Conservation (phyloP, 2,113 vertebrate genomes). For the Gasterosteus aculeatus region DNA sequence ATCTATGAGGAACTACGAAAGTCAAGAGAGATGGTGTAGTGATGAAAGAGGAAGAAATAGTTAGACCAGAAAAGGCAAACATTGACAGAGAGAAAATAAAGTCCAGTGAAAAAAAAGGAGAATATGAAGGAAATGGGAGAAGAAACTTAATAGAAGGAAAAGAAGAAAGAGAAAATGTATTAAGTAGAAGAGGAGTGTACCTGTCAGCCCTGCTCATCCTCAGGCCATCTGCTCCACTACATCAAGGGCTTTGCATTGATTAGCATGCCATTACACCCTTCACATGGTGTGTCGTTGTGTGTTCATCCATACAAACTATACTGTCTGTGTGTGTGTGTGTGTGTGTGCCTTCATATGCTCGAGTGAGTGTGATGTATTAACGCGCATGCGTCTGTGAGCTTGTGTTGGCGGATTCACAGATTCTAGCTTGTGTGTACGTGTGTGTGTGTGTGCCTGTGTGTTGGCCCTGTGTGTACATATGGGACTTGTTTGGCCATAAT, state of each 20-base stretch:
- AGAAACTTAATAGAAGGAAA: constrained; percentile 18
- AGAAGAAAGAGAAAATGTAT: constrained; percentile 25
- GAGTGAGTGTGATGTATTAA: constrained; percentile 47
- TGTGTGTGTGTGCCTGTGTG: constrained; percentile 25
- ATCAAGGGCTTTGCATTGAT: constrained; percentile 74
- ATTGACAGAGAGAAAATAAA: constrained; percentile 50
- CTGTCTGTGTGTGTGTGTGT: constrained; percentile 26
- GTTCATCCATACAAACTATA: constrained; percentile 44
- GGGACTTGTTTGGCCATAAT: constrained; percentile 76
- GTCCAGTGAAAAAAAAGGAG: constrained; percentile 14
- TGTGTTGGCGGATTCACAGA: constrained; percentile 16
- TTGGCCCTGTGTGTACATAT: constrained; percentile 47
- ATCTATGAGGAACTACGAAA: constrained; percentile 40
- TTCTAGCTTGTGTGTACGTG: neutral
- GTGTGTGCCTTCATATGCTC: constrained; percentile 43
- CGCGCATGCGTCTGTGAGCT: constrained; percentile 24
- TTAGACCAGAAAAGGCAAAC: constrained; percentile 59
- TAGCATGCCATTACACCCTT: constrained; percentile 74
- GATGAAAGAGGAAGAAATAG: constrained; percentile 75
- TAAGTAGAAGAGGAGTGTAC: constrained; percentile 51
- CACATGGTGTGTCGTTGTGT: constrained; percentile 53
- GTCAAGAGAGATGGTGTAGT: constrained; percentile 59
- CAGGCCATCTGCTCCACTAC: constrained; percentile 74
- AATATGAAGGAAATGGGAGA: constrained; percentile 14
- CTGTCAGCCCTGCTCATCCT: constrained; percentile 69